Base-by-base conservation (phyloP, 1,140 invertebrate genomes). In the Drosophila pseudoobscura region DNA sequence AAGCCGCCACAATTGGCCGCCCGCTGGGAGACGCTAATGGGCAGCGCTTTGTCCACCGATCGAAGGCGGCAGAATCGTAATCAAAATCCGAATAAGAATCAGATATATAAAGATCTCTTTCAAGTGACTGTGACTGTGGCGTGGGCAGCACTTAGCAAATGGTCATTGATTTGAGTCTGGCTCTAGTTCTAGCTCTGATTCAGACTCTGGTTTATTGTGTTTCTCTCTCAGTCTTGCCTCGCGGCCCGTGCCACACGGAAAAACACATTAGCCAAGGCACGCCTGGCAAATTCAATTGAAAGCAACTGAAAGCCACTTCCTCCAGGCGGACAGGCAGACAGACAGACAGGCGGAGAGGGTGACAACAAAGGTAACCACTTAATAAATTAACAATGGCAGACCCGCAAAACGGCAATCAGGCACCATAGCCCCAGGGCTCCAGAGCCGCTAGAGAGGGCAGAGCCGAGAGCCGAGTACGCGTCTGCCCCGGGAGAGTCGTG, bases 341-440 rank as follows among this genome's bases (percentile, higher is more conserved):
- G 8, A 6, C 8, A 6, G 9, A 39, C 35, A 13, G 35, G 1
- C 11, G 35, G 11, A 13, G 35, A 39, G 78, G 82, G 80, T 84
- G 80, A 85, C 82, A 87, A 87, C 80, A 80, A 85, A 87, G 69
- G 57, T 66, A 85, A 85, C 77, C 80, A 85, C 80, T 85, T 87
- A 85, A 85, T 85, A 85, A 85, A 87, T 85, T 87, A 85, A 87
- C 82, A 87, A 88, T 88, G 82, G 61, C 51, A 87, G 62, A 75
- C 63, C 66, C 54, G 55, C 64, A 75, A 63, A 85, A 85, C 79
- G 82, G 78, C 68, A 85, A 78, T 87, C 78, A 78, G 71, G 35
- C 35, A 39, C 60, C 72, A 73, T 31, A 75, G 61, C 59, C 24
- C 35, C 31, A 11, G 9, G 2, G 31, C 31, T 9, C 13, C 63